Evolutionary conservation across 2,113 vertebrate genomes (phyloP).

Genomic region (Paralichthys olivaceus): DNA sequence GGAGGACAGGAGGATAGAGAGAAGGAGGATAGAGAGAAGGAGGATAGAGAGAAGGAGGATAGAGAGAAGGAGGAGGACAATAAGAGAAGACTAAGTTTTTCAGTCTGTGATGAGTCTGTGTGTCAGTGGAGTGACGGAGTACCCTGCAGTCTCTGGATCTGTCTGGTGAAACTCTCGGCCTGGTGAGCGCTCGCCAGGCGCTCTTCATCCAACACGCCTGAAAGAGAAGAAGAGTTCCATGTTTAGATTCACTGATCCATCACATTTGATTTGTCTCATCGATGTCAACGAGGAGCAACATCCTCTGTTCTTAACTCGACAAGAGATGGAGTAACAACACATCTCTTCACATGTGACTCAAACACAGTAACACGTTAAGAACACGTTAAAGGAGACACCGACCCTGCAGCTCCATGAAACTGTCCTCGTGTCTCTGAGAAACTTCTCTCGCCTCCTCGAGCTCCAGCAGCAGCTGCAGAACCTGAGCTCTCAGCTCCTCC

Average conservation of each 20-base stretch:
- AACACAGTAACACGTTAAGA: too few species aligned
- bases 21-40: too few species aligned
- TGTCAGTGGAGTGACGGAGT: neutral
- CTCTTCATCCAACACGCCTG: constrained; percentile 90
- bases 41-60: too few species aligned
- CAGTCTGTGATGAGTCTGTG: too few species aligned
- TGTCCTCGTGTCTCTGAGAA: constrained; percentile 84
- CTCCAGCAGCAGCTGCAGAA: constrained; percentile 85
- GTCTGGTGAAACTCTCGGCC: constrained; percentile 85
- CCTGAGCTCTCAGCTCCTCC: constrained; percentile 84
- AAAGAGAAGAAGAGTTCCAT: neutral
- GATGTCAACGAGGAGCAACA: neutral
- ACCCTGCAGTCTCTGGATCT: constrained; percentile 87
- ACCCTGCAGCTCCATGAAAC: constrained; percentile 79
- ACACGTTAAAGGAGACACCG: neutral
- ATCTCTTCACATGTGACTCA: too few species aligned
- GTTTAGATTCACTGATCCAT: too few species aligned
- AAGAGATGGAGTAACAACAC: too few species aligned
- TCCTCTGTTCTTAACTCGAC: too few species aligned
- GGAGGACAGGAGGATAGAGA: too few species aligned
- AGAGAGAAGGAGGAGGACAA: too few species aligned
- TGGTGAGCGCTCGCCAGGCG: constrained; percentile 88
- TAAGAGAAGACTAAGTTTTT: too few species aligned
- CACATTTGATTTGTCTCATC: neutral
- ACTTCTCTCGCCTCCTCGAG: constrained; percentile 85